phyloP scores from a whole-genome alignment of 2,888 invertebrate species.

The Drosophila neoperkinsi region DNA sequence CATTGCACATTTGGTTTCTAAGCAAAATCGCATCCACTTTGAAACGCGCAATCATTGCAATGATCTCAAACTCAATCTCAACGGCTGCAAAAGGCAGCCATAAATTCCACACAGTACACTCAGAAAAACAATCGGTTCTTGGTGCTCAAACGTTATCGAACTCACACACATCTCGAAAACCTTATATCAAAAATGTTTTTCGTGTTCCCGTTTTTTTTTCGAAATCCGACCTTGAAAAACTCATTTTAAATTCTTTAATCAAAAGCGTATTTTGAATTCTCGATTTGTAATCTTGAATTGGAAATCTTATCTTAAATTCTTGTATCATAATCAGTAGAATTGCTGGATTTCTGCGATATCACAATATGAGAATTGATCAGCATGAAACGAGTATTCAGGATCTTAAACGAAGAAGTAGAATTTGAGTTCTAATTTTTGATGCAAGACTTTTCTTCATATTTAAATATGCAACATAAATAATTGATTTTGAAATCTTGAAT shows the following conservation, averaged over 20 bases:
- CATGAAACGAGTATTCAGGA: not conserved
- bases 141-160: not conserved
- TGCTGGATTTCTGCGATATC: not conserved
- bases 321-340: not conserved
- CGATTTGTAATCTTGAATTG: not conserved
- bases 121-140: not conserved
- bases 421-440: not conserved
- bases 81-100: conserved; percentile 63
- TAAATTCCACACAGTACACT: conserved; percentile 35
- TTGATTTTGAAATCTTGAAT: not conserved
- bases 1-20: conserved; percentile 48
- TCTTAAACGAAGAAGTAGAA: not conserved
- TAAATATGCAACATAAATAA: not conserved
- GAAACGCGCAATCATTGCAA: conserved; percentile 47
- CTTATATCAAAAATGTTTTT: not conserved
- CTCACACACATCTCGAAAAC: not conserved
- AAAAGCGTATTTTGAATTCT: fast-evolving
- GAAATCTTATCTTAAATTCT: not conserved
- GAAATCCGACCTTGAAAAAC: not conserved
- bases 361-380: not conserved
- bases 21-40: conserved; percentile 45
- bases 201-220: not conserved
- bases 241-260: not conserved
- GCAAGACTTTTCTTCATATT: not conserved
- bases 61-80: conserved; percentile 52